Evolutionary conservation across 2,797 vertebrate genomes (phyloP).

Genomic region (Thaleichthys pacificus): DNA sequence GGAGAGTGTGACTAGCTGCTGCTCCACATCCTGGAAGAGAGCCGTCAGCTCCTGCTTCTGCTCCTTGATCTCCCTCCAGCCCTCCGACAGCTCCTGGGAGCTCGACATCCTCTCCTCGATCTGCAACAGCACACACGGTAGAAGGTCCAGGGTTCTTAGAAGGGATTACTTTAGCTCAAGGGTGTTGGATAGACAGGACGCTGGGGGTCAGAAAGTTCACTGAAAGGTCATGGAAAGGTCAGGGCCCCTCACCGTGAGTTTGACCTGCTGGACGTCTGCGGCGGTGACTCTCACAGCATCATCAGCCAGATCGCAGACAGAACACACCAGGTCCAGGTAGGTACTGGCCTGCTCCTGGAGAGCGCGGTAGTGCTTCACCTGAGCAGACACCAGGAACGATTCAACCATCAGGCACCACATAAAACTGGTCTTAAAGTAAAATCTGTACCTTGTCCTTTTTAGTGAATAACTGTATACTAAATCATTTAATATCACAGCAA

Average conservation of each 20-base stretch:
- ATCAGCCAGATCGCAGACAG: conserved; percentile 91
- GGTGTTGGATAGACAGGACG: neutral
- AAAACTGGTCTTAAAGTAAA: neutral
- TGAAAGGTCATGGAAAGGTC: neutral
- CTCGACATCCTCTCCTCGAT: conserved; percentile 88
- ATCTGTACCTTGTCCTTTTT: neutral
- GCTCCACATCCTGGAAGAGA: conserved; percentile 90
- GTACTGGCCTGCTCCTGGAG: conserved; percentile 95
- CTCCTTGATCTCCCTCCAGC: conserved; percentile 95
- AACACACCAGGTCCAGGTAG: conserved; percentile 94
- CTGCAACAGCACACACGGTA: conserved; percentile 59
- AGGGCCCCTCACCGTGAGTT: conserved; percentile 83
- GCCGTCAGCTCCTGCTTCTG: conserved; percentile 88
- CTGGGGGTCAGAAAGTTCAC: neutral
- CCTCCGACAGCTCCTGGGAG: conserved; percentile 87
- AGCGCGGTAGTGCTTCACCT: conserved; percentile 93
- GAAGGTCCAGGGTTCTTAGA: neutral
- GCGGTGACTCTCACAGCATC: conserved; percentile 85
- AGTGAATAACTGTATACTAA: neutral
- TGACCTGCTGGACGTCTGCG: conserved; percentile 87
- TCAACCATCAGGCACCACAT: neutral
- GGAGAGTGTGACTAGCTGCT: conserved; percentile 91
- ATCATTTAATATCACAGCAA: no score
- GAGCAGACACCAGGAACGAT: conserved; percentile 5
- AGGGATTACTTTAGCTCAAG: neutral